phyloP scores from a whole-genome alignment of 1,140 invertebrate species.

The Propsilocerus akamusi region DNA sequence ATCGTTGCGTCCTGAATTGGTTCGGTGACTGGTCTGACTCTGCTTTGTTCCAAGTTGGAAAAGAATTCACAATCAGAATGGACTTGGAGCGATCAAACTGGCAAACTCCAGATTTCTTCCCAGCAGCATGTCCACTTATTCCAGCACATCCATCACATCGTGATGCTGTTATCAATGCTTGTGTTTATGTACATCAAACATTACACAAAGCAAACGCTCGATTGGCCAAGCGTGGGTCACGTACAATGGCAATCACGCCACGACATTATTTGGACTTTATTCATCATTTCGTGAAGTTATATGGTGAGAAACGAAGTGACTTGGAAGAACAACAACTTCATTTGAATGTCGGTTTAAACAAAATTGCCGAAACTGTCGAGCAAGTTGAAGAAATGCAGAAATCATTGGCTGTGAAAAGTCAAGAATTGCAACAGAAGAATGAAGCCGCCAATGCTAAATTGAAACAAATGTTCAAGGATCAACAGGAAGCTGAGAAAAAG shows the following conservation, averaged over 20 bases:
- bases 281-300: conserved; percentile 96
- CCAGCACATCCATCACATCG: conserved; percentile 61
- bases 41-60: conserved; percentile 78
- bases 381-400: conserved; percentile 99
- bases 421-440: conserved; percentile 96
- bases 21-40: conserved; percentile 99
- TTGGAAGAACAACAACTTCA: conserved; percentile 98
- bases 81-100: conserved; percentile 70
- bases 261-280: conserved; percentile 99
- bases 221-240: conserved; percentile 74
- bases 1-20: conserved; percentile 99
- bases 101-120: conserved; percentile 73
- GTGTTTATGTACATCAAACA: conserved; percentile 96
- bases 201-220: conserved; percentile 84
- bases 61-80: conserved; percentile 69
- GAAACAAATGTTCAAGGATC: conserved; percentile 97
- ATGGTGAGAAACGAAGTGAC: conserved; percentile 94
- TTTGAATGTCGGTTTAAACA: conserved; percentile 94
- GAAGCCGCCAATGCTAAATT: conserved; percentile 96
- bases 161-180: conserved; percentile 93
- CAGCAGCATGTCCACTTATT: conserved; percentile 60
- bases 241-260: conserved; percentile 95
- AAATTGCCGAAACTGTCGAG: conserved; percentile 98
- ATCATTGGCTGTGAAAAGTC: conserved; percentile 89
- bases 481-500: conserved; percentile 98